phyloP scores from a whole-genome alignment of 2,113 vertebrate genomes.

The Propithecus coquereli region DNA sequence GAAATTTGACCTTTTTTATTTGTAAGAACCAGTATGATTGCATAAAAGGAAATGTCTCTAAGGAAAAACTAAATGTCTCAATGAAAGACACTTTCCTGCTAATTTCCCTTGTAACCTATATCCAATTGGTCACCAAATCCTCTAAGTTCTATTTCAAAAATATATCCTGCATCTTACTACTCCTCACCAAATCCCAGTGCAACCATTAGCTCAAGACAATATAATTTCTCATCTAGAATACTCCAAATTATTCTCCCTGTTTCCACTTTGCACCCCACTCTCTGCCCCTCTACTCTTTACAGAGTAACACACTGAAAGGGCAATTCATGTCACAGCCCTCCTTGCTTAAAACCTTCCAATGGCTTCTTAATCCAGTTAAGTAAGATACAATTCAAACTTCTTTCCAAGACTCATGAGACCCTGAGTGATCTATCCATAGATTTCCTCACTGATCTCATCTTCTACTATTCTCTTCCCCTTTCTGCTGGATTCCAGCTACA shows the following conservation, averaged over 20 bases:
- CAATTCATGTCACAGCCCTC: background rate
- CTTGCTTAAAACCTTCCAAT: background rate
- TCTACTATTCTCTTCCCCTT: background rate
- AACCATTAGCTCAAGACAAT: background rate
- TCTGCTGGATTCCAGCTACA: background rate
- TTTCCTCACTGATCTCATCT: background rate
- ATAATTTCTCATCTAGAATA: background rate
- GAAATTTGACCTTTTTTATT: background rate
- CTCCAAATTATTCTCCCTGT: background rate
- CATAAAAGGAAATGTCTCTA: background rate
- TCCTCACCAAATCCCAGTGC: background rate
- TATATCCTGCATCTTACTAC: background rate
- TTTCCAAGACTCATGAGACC: background rate
- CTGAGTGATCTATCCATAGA: background rate
- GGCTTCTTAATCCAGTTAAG: background rate
- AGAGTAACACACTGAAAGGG: background rate
- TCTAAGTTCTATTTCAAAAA: background rate
- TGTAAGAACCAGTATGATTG: background rate
- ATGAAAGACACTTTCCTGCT: background rate
- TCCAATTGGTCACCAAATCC: background rate
- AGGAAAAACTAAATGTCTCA: background rate
- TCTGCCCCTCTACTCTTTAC: background rate
- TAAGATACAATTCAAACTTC: background rate
- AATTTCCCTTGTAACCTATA: background rate
- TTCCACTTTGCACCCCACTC: background rate